Evolutionary conservation across 1,140 invertebrate genomes (phyloP), one percentile per base, ranked within the genome.

Genomic region (Saccostrea glomerata): DNA sequence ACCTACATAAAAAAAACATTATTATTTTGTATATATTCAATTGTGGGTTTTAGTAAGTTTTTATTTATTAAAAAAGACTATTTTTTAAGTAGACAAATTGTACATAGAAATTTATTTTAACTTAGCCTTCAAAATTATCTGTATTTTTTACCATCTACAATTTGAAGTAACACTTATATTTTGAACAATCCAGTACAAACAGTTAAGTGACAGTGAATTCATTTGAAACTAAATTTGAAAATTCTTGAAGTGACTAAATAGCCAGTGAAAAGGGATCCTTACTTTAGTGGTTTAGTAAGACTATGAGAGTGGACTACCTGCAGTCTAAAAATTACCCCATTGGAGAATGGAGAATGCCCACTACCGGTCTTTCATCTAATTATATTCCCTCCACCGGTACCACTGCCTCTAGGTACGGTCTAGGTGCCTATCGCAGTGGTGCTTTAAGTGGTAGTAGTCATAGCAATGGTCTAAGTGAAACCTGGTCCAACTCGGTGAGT

Each of bases 261-360:
- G 56, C 25, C 7, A 63, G 58, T 25, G 55, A n/a, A 11, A 13
- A 2, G 17, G 47, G n/a, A 30, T 60, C 17, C 11, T 85, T 23
- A 47, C 47, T 47, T 47, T 47, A 47, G n/a, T 58, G 56, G 11
- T 55, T 36, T 58, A 36, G 17, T 36, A 12, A 85, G 56, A 63
- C 55, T 36, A 85, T 85, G 84, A 58, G 84, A 85, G 84, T 85
- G 30, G 84, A 85, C 56, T 85, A 63, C 60, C 25, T 85, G 30
- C 54, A 63, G 54, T 56, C 84, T 60, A 60, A 58, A 36, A 77
- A 25, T 77, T 77, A 85, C 23, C 25, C 54, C 20, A 30, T 63
- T 17, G 84, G 84, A 85, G 84, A 85, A 85, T 85, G 84, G 84
- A 85, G 84, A 85, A 85, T 85, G 84, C 84, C 84, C 30, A 58